Evolutionary conservation across 2,797 vertebrate species (phyloP), one percentile per base, ranked within the genome.

Genomic region (Hydrocynus forskahlii): DNA sequence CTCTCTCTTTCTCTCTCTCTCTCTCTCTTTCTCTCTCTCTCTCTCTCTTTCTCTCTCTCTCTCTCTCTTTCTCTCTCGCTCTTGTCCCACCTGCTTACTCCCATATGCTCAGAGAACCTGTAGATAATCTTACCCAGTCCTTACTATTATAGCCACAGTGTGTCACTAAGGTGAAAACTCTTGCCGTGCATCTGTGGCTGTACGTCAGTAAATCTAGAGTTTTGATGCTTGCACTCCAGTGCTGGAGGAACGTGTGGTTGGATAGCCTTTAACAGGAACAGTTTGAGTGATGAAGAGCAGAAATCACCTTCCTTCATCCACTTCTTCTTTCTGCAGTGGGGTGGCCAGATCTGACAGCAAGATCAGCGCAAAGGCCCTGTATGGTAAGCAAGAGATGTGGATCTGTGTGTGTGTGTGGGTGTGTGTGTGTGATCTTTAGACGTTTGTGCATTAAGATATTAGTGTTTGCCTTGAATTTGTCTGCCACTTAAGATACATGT

Each of bases 341-440:
- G 93, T 95, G 91, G 91, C 92, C 79, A 90, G 94, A 88, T 92
- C 93, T 29, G 93, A 95, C 92, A 95, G 94, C 94, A 95, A 91
- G 90, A 85, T 95, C 85, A 95, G 94, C 79, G 95, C 94, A 87
- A 95, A 95, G 92, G 94, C 94, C 88, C 92, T 95, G 69, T 95
- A 94, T 0, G 95, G 95, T 95, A 89, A 93, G 94, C 77, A 66
- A 63, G 23, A 9, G 0, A 17, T 55, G 29, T 38, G 29, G 77
- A 70, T 76, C 5, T 77, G 35, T 72, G 17, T 66, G 66, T 81
- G 35, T 79, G 7, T 25, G 50, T 70, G 21, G 48, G 40, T 78
- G 66, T 79, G 7, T 52, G 48, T 52, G 48, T 52, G 48, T 52
- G 10, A 52, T 52, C 12, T 52, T 8, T 7, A 38, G 23, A 19